These are phyloP conservation scores for Acanthosepion pharaonis DNA, from an alignment of 2,888 invertebrate species.

Conservation along the genomic window DNA sequence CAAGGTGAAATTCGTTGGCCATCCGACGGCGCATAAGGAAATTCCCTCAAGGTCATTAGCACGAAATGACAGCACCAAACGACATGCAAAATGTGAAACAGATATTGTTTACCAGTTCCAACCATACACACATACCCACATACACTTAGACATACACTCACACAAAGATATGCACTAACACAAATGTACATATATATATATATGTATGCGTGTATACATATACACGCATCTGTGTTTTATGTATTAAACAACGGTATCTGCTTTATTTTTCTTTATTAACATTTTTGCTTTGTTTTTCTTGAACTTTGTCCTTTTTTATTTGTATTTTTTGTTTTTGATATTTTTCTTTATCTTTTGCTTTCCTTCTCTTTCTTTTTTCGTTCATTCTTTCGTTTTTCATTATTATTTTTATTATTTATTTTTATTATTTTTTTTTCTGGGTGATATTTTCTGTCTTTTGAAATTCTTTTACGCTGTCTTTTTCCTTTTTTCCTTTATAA, in stretches of 20 bases:
- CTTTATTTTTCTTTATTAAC: neutral
- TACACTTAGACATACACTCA: no score
- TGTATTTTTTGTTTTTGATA: neutral
- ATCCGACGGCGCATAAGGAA: neutral
- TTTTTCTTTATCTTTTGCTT: neutral
- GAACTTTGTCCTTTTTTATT: neutral
- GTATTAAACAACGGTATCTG: neutral
- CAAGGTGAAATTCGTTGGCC: neutral
- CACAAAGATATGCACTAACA: no score
- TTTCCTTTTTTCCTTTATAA: neutral
- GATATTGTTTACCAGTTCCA: neutral
- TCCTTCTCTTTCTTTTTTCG: neutral
- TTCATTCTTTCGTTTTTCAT: neutral
- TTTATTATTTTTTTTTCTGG: no score
- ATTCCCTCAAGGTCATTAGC: neutral
- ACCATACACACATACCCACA: neutral
- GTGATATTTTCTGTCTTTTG: neutral
- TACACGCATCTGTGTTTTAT: no score
- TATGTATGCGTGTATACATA: no score
- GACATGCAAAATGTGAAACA: neutral
- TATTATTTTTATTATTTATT: neutral
- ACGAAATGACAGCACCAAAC: neutral
- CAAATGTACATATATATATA: no score
- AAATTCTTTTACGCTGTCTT: accelerated
- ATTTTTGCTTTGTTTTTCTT: neutral